Base-by-base conservation (phyloP, 2,113 vertebrate genomes). In the Dasyornis broadbenti region DNA sequence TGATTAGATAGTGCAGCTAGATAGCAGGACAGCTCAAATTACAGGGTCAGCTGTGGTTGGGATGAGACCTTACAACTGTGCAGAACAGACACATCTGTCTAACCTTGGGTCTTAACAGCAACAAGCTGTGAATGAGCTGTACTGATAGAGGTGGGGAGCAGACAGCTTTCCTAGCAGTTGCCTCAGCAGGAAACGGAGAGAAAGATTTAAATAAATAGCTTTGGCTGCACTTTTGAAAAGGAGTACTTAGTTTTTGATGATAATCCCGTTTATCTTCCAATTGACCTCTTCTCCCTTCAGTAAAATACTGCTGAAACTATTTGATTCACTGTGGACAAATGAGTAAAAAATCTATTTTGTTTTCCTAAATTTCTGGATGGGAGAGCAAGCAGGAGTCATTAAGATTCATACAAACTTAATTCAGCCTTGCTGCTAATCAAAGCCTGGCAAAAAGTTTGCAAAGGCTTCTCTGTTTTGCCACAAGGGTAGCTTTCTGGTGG, bases 201-300 rank as follows among this genome's bases (percentile, higher is more conserved):
- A 19, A 76, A 70, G 78, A 73, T 75, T 92, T 77, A 73, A 92
- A 83, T 73, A 73, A 92, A 80, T 49, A 95, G 88, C 79, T 94
- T 90, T 90, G 75, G 63, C 88, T 90, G 80, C 64, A 63, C 40
- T 92, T 96, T 39, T 52, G 33, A 93, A 86, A 86, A 70, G 1
- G 12, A 88, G 11, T 44, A 70, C 45, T 86, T 80, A 15, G 76
- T 81, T 95, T 73, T 75, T 93, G 86, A 89, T 81, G 89, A 83
- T 83, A 53, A 86, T 86, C 33, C 23, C 52, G 60, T 93, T 90
- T 86, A 83, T 92, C 91, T 93, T 88, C 65, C 65, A 78, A 17
- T 7, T 94, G 92, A 95, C 71, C 68, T 17, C 9, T 50, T 86
- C 26, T 82, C 76, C 39, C 68, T 92, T 81, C 50, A 90, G 35